phyloP scores from a whole-genome alignment of 2,113 vertebrate genomes.

The Castor canadensis region DNA sequence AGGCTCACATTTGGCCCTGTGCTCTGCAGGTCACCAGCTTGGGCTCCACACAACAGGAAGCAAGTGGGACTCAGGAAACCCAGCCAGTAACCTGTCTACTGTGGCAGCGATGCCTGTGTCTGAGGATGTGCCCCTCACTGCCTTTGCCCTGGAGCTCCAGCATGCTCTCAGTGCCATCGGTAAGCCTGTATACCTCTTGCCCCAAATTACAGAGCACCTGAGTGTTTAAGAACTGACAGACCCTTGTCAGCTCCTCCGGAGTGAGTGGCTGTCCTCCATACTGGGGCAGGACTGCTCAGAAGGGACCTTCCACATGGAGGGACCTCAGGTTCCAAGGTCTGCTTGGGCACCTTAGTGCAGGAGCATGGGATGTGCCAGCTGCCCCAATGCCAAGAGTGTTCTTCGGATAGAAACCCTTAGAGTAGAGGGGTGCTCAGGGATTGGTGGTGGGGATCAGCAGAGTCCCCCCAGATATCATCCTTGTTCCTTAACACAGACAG shows the following conservation, averaged over 20 bases:
- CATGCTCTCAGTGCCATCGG: slow-evolving; percentile 93
- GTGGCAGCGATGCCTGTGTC: slow-evolving; percentile 93
- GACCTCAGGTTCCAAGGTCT: background rate
- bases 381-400: too few relatives aligned
- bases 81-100: slow-evolving; percentile 93
- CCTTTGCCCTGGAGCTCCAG: slow-evolving; percentile 95
- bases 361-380: too few relatives aligned
- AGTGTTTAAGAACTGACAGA: background rate
- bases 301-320: background rate
- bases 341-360: background rate
- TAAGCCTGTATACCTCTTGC: slow-evolving; percentile 66
- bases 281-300: background rate
- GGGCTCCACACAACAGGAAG: slow-evolving; percentile 85
- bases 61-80: slow-evolving; percentile 93
- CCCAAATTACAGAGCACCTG: background rate
- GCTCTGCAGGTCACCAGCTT: slow-evolving; percentile 86
- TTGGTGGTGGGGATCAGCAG: background rate
- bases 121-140: slow-evolving; percentile 93
- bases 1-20: rapidly evolving
- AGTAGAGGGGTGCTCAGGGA: background rate
- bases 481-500: background rate
- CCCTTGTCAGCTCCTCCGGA: background rate
- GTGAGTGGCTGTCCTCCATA: background rate
- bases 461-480: too few relatives aligned
- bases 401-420: background rate